These are phyloP conservation scores for Drosophila flavopinicola DNA, from an alignment of 2,888 invertebrate genomes.

Conservation along the genomic window DNA sequence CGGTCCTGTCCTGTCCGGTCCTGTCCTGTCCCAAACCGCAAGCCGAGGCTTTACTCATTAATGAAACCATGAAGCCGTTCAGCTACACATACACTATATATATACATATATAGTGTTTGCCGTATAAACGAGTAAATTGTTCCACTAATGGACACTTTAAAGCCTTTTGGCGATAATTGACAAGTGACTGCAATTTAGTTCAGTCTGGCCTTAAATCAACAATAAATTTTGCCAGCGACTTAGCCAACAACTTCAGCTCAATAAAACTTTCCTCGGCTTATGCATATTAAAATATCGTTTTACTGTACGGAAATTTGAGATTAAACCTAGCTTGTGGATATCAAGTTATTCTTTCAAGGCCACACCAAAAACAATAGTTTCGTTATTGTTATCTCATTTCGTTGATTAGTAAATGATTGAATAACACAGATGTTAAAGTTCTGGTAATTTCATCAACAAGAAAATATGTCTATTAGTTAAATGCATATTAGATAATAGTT, in stretches of 20 bases:
- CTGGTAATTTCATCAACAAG: too few species aligned
- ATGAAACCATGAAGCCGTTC: conserved; percentile 12
- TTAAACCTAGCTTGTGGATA: not conserved
- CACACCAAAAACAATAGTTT: not conserved
- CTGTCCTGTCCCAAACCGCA: conserved; percentile 6
- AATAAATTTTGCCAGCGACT: conserved; percentile 4
- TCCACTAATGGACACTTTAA: conserved; percentile 21
- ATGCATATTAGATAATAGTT: too few species aligned
- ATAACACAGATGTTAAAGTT: too few species aligned
- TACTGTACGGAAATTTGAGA: not conserved
- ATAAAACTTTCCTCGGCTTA: conserved; percentile 9
- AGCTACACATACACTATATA: not conserved
- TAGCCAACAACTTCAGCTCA: conserved; percentile 2
- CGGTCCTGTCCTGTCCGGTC: too few species aligned
- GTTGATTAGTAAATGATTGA: too few species aligned
- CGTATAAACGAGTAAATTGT: not conserved
- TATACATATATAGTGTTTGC: conserved; percentile 2
- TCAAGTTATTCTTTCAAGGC: not conserved
- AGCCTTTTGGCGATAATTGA: conserved; percentile 23
- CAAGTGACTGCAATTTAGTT: conserved; percentile 14
- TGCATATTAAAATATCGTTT: conserved; percentile 1
- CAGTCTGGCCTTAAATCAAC: conserved; percentile 28
- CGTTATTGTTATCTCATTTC: not conserved
- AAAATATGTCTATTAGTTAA: too few species aligned
- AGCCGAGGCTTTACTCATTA: conserved; percentile 45